These are phyloP conservation scores for Lemur catta DNA, from an alignment of 2,797 vertebrate species.

Conservation along the genomic window DNA sequence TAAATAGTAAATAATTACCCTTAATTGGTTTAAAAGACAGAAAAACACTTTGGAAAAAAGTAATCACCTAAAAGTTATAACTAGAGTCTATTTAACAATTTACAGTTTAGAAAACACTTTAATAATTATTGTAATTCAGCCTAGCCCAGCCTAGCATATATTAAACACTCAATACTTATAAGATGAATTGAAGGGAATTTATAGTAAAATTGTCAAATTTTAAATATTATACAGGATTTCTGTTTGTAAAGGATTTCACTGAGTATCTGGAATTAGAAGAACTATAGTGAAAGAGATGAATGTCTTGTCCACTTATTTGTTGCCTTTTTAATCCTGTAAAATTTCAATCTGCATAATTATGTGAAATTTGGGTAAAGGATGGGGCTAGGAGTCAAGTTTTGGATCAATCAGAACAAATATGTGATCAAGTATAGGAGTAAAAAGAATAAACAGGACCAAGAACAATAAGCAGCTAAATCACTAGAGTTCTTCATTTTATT, in stretches of 20 bases:
- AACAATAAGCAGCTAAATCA: background rate
- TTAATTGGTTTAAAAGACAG: conserved; percentile 33
- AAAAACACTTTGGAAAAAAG: conserved; percentile 18
- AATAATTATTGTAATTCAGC: conserved; percentile 42
- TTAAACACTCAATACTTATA: background rate
- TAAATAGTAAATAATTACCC: conserved; percentile 30
- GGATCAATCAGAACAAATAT: conserved; percentile 33
- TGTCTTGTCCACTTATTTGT: background rate
- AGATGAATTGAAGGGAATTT: background rate
- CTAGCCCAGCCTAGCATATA: background rate
- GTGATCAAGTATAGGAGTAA: background rate
- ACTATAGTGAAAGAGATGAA: background rate
- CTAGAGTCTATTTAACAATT: conserved; percentile 8
- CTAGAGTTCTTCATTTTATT: background rate
- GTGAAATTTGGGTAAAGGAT: background rate
- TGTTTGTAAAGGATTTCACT: conserved; percentile 26
- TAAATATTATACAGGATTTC: conserved; percentile 41
- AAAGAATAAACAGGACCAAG: conserved; percentile 36
- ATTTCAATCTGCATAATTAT: background rate
- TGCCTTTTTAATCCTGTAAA: conserved; percentile 11
- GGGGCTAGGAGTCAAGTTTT: background rate
- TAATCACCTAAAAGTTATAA: conserved; percentile 14
- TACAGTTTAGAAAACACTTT: conserved; percentile 48
- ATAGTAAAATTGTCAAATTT: conserved; percentile 34
- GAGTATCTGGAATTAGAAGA: conserved; percentile 8